Evolutionary conservation across 1,140 invertebrate species (phyloP).

Genomic region (Cydia strobilella): DNA sequence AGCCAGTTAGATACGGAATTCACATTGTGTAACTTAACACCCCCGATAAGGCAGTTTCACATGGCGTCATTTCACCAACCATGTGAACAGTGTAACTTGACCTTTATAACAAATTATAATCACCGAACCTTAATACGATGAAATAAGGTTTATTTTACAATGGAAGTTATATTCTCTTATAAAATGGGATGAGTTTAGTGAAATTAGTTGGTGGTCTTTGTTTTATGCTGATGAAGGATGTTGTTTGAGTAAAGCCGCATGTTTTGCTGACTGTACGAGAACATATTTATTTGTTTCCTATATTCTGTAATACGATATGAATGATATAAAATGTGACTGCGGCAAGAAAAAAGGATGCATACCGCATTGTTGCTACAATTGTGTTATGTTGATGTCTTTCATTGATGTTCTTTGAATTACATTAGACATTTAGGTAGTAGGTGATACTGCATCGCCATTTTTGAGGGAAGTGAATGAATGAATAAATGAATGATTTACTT

Average conservation of each 20-base stretch:
- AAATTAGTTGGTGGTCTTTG: slow-evolving; percentile 24
- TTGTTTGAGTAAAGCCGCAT: slow-evolving; percentile 9
- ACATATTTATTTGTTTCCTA: slow-evolving; percentile 12
- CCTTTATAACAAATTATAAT: background rate
- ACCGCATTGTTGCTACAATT: too few species aligned
- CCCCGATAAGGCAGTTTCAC: slow-evolving; percentile 31
- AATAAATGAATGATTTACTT: too few species aligned
- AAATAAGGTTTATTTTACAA: background rate
- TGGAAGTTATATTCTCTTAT: background rate
- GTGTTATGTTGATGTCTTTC: too few species aligned
- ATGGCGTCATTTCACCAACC: slow-evolving; percentile 30
- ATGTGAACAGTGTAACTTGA: slow-evolving; percentile 27
- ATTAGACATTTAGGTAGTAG: too few species aligned
- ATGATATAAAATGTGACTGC: background rate
- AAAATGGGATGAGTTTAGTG: slow-evolving; percentile 10
- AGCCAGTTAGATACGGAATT: slow-evolving; percentile 13
- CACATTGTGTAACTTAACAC: slow-evolving; percentile 19
- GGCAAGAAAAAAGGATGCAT: background rate
- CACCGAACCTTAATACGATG: background rate
- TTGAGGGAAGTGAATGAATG: too few species aligned
- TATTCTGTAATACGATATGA: slow-evolving; percentile 12
- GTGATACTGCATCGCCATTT: too few species aligned
- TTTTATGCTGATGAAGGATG: background rate
- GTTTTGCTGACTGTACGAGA: background rate
- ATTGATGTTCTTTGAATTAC: too few species aligned